Conservation (phyloP, 2,113 vertebrate genomes). For the Psittacula cyanocephala region DNA sequence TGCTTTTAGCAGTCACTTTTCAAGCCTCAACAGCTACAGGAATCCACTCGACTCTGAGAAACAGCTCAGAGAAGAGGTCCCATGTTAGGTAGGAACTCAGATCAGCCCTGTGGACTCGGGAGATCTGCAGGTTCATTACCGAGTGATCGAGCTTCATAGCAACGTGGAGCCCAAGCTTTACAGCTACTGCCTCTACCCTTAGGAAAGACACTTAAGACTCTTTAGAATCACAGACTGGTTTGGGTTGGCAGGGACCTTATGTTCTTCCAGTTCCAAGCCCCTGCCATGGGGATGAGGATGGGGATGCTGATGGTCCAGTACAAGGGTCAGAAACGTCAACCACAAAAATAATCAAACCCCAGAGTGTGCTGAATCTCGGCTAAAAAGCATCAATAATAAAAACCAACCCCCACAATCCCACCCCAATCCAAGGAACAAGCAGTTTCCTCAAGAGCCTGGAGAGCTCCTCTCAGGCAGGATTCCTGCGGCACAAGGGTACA, state of each 20-base stretch:
- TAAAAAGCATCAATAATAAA: neutral
- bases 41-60: neutral
- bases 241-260: neutral
- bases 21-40: neutral
- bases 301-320: neutral
- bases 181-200: neutral
- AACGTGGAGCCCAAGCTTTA: neutral
- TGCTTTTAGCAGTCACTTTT: neutral
- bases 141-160: neutral
- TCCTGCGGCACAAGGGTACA: neutral
- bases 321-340: neutral
- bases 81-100: neutral
- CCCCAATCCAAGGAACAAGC: neutral
- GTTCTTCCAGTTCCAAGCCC: neutral
- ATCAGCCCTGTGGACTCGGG: neutral
- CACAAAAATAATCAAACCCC: neutral
- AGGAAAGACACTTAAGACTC: neutral
- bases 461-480: neutral
- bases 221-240: neutral
- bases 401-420: neutral
- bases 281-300: neutral
- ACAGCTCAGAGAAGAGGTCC: neutral
- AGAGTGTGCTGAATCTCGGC: neutral
- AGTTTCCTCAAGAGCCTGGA: neutral
- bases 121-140: neutral